Percentiles rank a stretch among this genome's conserved stretches.
Evolutionary conservation across 1,140 invertebrate species (phyloP).

Genomic region (Apis mellifera): DNA sequence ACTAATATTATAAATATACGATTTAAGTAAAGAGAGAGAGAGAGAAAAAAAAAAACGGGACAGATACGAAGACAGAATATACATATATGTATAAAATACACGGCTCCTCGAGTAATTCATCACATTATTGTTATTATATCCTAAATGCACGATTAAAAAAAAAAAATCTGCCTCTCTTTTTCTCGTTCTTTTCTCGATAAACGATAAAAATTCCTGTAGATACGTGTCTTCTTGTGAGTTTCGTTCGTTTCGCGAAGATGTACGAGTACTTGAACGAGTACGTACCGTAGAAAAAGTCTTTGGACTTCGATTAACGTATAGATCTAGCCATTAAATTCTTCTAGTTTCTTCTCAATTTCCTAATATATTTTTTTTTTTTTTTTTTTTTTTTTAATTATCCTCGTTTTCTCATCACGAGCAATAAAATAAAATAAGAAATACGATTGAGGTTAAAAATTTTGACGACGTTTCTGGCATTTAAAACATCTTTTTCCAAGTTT

Average conservation of each 20-base stretch:
- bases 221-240: neutral
- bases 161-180: constrained; percentile 13
- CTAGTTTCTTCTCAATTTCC: neutral
- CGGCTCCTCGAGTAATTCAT: constrained; percentile 47
- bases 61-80: neutral
- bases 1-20: constrained; percentile 59
- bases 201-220: constrained; percentile 30
- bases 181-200: constrained; percentile 1
- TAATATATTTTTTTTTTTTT: neutral
- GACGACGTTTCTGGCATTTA: neutral
- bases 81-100: constrained; percentile 23
- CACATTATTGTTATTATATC: constrained; percentile 47
- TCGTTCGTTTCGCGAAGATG: neutral
- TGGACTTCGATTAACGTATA: constrained; percentile 47
- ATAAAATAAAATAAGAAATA: neutral
- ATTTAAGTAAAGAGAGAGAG: constrained; percentile 22
- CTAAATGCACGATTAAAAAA: constrained; percentile 37
- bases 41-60: constrained; percentile 39
- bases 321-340: constrained; percentile 36
- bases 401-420: neutral
- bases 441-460: neutral
- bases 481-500: neutral
- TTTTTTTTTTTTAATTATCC: neutral
- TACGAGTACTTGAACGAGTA: neutral
- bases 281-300: constrained; percentile 44